Conservation (phyloP, 2,113 vertebrate genomes). For the Entomyzon cyanotis region DNA sequence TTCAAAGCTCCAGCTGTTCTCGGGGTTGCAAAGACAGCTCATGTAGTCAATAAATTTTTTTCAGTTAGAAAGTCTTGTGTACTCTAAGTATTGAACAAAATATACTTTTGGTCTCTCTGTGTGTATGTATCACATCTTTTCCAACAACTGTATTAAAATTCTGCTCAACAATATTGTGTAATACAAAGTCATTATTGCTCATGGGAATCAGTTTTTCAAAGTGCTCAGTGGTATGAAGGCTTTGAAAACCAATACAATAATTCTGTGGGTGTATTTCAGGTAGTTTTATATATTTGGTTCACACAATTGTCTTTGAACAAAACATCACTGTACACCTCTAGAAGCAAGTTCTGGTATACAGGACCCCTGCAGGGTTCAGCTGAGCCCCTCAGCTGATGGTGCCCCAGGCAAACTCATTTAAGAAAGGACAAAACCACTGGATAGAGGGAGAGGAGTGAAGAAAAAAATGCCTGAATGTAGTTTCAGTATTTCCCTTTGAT, state of each 20-base stretch:
- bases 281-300: background rate
- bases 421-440: background rate
- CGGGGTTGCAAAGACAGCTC: background rate
- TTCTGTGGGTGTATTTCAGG: background rate
- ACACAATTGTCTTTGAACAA: background rate
- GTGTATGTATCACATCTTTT: background rate
- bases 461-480: background rate
- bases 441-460: background rate
- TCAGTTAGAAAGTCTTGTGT: background rate
- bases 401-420: background rate
- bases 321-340: background rate
- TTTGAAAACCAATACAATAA: background rate
- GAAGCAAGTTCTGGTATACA: background rate
- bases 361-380: background rate
- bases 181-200: background rate
- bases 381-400: background rate
- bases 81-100: conserved; percentile 10
- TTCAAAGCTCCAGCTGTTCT: conserved; percentile 50
- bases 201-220: background rate
- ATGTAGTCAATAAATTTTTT: background rate
- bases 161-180: background rate
- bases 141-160: background rate
- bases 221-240: background rate
- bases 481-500: background rate
- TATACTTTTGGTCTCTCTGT: background rate